phyloP scores from a whole-genome alignment of 2,888 invertebrate genomes.

The Caradrina kadenii region DNA sequence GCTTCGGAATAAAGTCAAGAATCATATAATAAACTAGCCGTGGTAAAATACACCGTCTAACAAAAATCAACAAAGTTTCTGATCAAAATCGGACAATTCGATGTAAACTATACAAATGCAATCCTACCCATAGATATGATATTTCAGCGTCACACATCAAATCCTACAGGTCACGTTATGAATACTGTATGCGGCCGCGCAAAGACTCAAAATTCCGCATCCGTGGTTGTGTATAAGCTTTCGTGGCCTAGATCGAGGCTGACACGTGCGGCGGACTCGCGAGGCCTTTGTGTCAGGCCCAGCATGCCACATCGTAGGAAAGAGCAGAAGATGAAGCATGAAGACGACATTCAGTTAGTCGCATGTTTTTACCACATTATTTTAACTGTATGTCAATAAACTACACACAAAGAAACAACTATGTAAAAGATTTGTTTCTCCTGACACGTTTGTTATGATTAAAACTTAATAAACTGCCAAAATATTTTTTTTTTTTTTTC shows the following conservation, averaged over 20 bases:
- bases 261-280: conserved; percentile 51
- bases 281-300: conserved; percentile 50
- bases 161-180: conserved; percentile 45
- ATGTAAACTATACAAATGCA: conserved; percentile 27
- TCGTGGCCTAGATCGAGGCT: conserved; percentile 53
- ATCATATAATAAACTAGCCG: background rate
- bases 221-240: conserved; percentile 53
- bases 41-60: background rate
- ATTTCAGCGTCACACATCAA: conserved; percentile 49
- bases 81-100: background rate
- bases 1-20: background rate
- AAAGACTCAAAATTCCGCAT: conserved; percentile 45
- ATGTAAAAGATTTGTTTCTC: no score
- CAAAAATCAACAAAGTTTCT: background rate
- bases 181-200: conserved; percentile 41
- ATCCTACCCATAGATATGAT: conserved; percentile 15
- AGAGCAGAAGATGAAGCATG: conserved; percentile 27
- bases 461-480: no score
- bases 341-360: background rate
- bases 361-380: no score
- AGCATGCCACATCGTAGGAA: background rate
- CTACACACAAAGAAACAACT: no score
- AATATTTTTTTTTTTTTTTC: no score
- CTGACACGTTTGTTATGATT: no score
- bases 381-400: no score